Conservation (phyloP, 2,888 invertebrate species). For the Hartigia nigra region DNA sequence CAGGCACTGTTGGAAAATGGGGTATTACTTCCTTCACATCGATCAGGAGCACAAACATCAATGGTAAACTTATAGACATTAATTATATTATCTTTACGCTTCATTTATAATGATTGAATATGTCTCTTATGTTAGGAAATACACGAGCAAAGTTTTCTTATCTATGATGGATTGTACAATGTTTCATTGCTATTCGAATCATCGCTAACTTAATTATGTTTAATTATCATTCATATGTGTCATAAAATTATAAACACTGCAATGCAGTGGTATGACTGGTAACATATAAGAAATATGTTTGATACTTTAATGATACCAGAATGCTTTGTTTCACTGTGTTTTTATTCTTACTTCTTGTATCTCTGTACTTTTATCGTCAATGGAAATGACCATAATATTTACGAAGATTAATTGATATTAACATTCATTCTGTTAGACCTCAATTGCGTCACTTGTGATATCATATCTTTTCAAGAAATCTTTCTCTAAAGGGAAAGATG, state of each 20-base stretch:
- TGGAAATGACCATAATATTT: not conserved
- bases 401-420: no score
- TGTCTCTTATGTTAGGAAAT: not conserved
- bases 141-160: not conserved
- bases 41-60: slow-evolving; percentile 79
- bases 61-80: slow-evolving; percentile 69
- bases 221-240: not conserved
- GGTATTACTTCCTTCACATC: slow-evolving; percentile 94
- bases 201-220: not conserved
- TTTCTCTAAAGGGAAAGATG: not conserved
- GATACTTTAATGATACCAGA: not conserved
- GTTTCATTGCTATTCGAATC: not conserved
- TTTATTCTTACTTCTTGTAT: not conserved
- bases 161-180: not conserved
- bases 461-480: not conserved
- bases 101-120: not conserved
- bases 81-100: slow-evolving; percentile 3
- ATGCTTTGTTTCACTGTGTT: not conserved
- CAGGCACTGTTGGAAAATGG: slow-evolving; percentile 94
- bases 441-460: no score
- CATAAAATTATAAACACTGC: not conserved
- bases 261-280: not conserved
- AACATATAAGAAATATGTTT: not conserved
- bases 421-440: no score
- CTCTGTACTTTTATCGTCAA: not conserved